Evolutionary conservation across 2,797 vertebrate genomes (phyloP), one percentile per base, ranked within the genome.

Genomic region (Lophotriccus pileatus): DNA sequence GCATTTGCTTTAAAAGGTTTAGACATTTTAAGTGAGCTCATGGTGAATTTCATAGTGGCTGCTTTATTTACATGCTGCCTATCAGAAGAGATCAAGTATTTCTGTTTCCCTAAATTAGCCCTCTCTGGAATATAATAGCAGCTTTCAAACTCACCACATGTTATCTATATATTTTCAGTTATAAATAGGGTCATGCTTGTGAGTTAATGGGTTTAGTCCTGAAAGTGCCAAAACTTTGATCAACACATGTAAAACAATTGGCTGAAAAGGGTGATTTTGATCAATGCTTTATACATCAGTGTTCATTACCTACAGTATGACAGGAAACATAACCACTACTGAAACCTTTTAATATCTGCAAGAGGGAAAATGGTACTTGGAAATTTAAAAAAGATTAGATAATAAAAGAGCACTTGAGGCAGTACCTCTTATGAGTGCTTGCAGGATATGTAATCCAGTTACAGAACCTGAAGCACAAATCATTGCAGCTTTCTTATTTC

Each of bases 181-280:
- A 76, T 93, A 95, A 96, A 76, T 86, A 96, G 87, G 81, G 87
- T 92, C 87, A 80, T 92, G 76, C 96, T 96, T 93, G 89, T 94
- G 87, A 96, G 93, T 95, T 97, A 97, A 97, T 97, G 96, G 96
- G 70, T 95, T 96, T 96, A 89, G 78, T 90, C 93, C 87, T 95
- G 82, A 83, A 96, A 97, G 95, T 97, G 96, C 97, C 97, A 97
- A 94, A 97, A 97, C 96, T 97, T 97, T 97, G 95, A 97, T 97
- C 96, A 97, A 60, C 79, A 28, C 44, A 46, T 91, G 74, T 96
- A 70, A 90, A 97, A 85, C 90, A 95, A 90, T 88, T 96, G 95
- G 92, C 94, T 81, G 90, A 90, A 97, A 96, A 89, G 7, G 3
- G 75, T 19, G 12, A 79, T 97, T 97, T 95, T 89, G 69, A 89